A percentile compares a stretch with the other conserved stretches of the same genome.
These are phyloP conservation scores for Apogon talboti DNA, from an alignment of 2,797 vertebrate genomes.

Conservation along the genomic window DNA sequence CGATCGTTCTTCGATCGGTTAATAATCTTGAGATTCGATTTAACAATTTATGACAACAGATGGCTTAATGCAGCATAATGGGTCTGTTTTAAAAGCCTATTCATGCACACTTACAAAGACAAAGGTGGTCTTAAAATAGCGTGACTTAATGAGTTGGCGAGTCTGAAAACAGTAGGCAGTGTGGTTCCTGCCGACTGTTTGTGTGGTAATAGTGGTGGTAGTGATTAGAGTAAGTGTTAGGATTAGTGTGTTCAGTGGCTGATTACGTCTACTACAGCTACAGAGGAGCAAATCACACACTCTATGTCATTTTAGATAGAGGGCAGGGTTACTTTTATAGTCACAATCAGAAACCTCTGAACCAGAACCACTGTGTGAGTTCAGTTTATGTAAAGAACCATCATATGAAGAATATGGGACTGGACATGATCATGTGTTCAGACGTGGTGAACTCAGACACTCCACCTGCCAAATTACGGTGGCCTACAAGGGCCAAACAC, in stretches of 20 bases:
- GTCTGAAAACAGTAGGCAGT: conserved; percentile 1
- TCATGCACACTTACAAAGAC: conserved; percentile 1
- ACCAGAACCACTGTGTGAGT: not conserved
- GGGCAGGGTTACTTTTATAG: not conserved
- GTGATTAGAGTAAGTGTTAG: not conserved
- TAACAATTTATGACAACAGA: conserved; percentile 38
- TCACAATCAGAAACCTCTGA: not conserved
- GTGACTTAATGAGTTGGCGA: not conserved
- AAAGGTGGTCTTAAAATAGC: conserved; percentile 12
- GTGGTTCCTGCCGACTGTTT: not conserved
- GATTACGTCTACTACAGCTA: not conserved
- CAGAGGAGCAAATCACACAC: conserved; percentile 4
- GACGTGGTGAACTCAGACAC: no score
- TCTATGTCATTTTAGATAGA: not conserved
- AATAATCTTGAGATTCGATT: conserved; percentile 10
- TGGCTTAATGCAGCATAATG: conserved; percentile 39
- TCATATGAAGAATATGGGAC: no score
- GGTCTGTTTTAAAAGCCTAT: conserved; percentile 6
- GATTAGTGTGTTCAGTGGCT: not conserved
- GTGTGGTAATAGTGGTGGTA: not conserved
- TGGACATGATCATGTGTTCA: no score
- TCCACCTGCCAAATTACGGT: no score
- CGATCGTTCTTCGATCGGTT: not conserved
- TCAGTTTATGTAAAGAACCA: not conserved
- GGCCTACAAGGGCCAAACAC: no score